Percentiles rank a stretch among this genome's conserved stretches.
phyloP scores from a whole-genome alignment of 2,113 vertebrate species.

The Pangasianodon gigas region DNA sequence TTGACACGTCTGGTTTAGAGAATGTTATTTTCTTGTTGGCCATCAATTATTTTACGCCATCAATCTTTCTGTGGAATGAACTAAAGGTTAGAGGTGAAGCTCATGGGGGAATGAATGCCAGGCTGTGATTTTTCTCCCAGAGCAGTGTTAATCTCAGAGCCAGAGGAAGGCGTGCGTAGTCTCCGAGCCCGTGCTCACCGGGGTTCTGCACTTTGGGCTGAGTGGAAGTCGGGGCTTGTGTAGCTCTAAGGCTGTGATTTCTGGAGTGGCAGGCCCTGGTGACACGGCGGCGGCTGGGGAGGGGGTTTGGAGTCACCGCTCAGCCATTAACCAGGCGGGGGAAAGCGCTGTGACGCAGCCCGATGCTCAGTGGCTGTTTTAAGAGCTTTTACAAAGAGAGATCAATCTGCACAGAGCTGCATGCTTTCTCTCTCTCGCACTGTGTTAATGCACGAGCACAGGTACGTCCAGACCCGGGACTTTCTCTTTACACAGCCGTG shows the following conservation, averaged over 20 bases:
- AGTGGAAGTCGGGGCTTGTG: not conserved
- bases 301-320: not conserved
- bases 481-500: not conserved
- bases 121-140: conserved; percentile 3
- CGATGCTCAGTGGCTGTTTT: conserved; percentile 3
- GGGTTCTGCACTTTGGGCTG: conserved; percentile 8
- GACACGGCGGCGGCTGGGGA: not conserved
- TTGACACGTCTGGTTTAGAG: not conserved
- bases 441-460: not conserved
- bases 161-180: not conserved
- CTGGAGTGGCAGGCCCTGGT: conserved; percentile 15
- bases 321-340: conserved; percentile 31
- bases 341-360: not conserved
- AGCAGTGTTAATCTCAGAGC: not conserved
- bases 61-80: not conserved
- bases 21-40: not conserved
- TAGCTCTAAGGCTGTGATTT: conserved; percentile 25
- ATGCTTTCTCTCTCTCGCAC: not conserved
- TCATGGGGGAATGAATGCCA: not conserved
- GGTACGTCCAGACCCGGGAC: not conserved
- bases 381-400: not conserved
- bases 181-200: not conserved
- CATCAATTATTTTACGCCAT: not conserved
- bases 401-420: not conserved
- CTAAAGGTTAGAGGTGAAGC: not conserved